phyloP scores from a whole-genome alignment of 2,888 invertebrate genomes.

The Aspidiotus destructor region DNA sequence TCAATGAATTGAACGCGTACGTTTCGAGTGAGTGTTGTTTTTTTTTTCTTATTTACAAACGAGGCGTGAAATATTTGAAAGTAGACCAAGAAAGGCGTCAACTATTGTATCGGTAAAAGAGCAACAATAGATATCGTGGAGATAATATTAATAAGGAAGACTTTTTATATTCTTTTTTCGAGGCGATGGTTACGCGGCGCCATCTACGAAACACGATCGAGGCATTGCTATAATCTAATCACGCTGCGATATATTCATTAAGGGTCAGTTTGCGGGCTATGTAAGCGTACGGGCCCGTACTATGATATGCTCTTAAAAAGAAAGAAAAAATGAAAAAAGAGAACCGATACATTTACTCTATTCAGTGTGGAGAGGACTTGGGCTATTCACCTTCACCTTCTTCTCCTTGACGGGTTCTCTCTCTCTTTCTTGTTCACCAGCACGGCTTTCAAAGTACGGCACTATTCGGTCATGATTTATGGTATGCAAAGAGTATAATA shows the following conservation, averaged over 20 bases:
- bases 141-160: constrained; percentile 33
- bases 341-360: neutral
- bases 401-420: neutral
- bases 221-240: constrained; percentile 20
- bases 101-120: constrained; percentile 16
- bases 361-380: neutral
- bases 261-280: constrained; percentile 31
- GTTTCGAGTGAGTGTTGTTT: constrained; percentile 1
- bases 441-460: no score
- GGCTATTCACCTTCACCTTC: constrained; percentile 1
- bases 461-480: no score
- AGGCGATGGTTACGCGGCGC: constrained; percentile 29
- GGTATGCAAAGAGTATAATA: neutral
- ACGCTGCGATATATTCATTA: constrained; percentile 32
- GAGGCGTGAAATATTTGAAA: constrained; percentile 33
- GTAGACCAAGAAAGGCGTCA: constrained; percentile 33
- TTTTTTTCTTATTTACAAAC: constrained; percentile 28
- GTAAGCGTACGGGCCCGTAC: neutral
- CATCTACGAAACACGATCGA: constrained; percentile 15
- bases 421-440: neutral
- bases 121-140: constrained; percentile 33
- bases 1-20: constrained; percentile 26
- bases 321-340: no score
- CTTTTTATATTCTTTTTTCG: constrained; percentile 15
- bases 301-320: neutral